These are phyloP conservation scores for Micromussa lordhowensis DNA, from an alignment of 92 coral and sea anemone species.

Conservation along the genomic window DNA sequence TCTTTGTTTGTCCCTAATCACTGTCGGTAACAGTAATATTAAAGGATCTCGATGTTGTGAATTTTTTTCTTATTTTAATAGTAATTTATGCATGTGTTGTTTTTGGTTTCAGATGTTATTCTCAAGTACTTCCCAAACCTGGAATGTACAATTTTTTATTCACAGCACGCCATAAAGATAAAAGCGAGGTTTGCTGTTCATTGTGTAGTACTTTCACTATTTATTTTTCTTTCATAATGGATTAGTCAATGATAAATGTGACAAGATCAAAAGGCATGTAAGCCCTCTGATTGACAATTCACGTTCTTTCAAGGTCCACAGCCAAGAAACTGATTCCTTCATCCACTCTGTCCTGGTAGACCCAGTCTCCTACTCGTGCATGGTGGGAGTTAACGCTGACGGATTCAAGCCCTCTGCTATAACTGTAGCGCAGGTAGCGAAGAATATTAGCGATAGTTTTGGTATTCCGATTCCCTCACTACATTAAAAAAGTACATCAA, in stretches of 20 bases:
- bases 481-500: not conserved
- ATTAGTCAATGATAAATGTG: no score
- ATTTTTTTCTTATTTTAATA: not conserved
- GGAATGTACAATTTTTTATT: conserved; percentile 74
- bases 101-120: conserved; percentile 57
- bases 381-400: conserved; percentile 69
- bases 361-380: conserved; percentile 75
- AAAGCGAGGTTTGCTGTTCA: conserved; percentile 48
- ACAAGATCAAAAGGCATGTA: no score
- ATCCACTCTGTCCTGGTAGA: conserved; percentile 79
- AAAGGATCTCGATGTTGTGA: no score
- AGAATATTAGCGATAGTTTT: not conserved
- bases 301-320: conserved; percentile 8
- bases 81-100: not conserved
- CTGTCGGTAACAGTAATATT: no score
- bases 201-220: no score
- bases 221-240: no score
- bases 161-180: conserved; percentile 37
- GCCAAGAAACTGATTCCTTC: conserved; percentile 62
- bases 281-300: not conserved
- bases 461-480: not conserved
- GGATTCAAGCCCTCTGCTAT: conserved; percentile 78
- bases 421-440: conserved; percentile 70
- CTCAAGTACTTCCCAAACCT: conserved; percentile 49
- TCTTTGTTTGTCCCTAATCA: no score